Evolutionary conservation across 2,797 vertebrate species (phyloP).

Genomic region (Sorex maritimensis): DNA sequence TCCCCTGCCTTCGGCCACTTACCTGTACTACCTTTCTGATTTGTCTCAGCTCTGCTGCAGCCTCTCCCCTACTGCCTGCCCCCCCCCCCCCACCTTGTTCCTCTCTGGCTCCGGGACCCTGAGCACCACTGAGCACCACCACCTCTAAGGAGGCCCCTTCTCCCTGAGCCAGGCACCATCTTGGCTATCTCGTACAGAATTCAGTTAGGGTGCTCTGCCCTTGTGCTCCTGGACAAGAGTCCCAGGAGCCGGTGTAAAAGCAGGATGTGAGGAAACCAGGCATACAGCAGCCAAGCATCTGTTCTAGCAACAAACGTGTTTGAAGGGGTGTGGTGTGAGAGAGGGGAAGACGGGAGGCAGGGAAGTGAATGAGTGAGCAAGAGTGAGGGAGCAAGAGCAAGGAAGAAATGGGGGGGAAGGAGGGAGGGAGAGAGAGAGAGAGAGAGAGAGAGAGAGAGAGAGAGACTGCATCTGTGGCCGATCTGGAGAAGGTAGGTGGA

Average conservation of each 20-base stretch:
- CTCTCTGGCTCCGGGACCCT: not conserved
- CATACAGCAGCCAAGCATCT: not conserved
- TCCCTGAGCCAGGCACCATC: not conserved
- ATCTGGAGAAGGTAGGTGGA: conserved; percentile 64
- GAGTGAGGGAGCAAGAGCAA: too few species aligned
- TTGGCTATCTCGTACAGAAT: not conserved
- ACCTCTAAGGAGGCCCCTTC: conserved; percentile 25
- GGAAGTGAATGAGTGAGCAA: too few species aligned
- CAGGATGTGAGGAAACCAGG: conserved; percentile 32
- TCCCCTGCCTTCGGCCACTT: conserved; percentile 76
- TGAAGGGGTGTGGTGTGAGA: not conserved
- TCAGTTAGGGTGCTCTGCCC: not conserved
- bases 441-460: too few species aligned
- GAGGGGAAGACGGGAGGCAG: too few species aligned
- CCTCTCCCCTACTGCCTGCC: too few species aligned
- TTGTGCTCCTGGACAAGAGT: not conserved
- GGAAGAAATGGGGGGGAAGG: too few species aligned
- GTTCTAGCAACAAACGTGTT: not conserved
- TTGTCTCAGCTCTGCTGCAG: conserved; percentile 61
- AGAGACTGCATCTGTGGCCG: not conserved
- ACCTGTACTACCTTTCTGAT: conserved; percentile 60
- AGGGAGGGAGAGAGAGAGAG: too few species aligned
- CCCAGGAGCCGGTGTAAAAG: conserved; percentile 46
- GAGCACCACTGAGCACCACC: not conserved
- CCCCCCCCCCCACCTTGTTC: not conserved